Evolutionary conservation across 2,888 invertebrate species (phyloP).

Genomic region (Pristionchus arcanus): DNA sequence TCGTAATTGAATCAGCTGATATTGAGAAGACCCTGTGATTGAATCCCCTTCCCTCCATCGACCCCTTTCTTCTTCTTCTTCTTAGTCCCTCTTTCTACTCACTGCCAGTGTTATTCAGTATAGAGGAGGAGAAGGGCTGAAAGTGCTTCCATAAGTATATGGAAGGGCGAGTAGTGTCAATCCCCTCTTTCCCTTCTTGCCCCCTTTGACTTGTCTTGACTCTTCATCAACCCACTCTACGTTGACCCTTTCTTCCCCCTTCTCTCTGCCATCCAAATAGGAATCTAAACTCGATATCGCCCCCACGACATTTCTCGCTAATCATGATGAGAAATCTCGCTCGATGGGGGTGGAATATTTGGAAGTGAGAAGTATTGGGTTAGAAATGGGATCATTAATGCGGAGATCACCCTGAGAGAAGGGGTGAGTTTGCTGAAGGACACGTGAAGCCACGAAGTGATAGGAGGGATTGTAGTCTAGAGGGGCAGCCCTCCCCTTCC

Average conservation of each 20-base stretch:
- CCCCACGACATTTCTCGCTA: neutral
- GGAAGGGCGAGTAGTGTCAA: slow-evolving; percentile 17
- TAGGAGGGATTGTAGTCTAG: slow-evolving; percentile 33
- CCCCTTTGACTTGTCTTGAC: neutral
- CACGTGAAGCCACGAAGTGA: slow-evolving; percentile 38
- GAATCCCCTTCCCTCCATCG: neutral
- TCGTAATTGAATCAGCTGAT: slow-evolving; percentile 34
- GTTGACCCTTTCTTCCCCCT: neutral
- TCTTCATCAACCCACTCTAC: neutral
- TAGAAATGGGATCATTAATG: neutral
- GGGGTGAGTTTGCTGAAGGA: neutral
- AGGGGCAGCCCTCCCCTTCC: neutral
- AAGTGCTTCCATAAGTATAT: slow-evolving; percentile 44
- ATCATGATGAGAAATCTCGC: neutral
- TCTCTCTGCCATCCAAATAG: neutral
- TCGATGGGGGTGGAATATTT: neutral
- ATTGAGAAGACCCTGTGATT: slow-evolving; percentile 5
- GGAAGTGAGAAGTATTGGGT: neutral
- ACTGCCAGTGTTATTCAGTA: neutral
- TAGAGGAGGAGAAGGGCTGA: neutral
- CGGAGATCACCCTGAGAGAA: neutral
- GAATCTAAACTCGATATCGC: neutral
- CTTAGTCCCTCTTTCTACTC: neutral
- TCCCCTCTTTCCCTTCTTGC: neutral
- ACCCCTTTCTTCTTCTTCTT: neutral